Evolutionary conservation across 2,888 invertebrate species (phyloP), one percentile per base, ranked within the genome.

Genomic region (Oeneis ivallda): DNA sequence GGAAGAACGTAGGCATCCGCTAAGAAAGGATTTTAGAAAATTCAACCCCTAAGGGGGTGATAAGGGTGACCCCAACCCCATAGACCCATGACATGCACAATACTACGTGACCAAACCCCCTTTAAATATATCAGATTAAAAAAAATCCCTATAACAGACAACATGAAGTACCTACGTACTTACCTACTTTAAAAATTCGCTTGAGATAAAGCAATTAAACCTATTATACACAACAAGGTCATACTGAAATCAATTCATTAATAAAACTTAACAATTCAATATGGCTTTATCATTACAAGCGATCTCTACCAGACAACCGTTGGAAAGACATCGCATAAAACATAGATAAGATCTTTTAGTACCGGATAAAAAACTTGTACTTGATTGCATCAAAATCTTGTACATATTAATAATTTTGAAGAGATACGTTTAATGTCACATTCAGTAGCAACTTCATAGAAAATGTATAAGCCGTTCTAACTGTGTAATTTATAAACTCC

Each of bases 171-270:
- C 5, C 26, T 26, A 26, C 26, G 26, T 26, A 47, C 5, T 26
- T 26, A 5, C 3, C 26, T 26, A 50, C 26, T 50, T 50, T 26
- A 13, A 50, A 49, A 49, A 50, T 50, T 50, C 19, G 17, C 49
- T 19, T 50, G 26, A 11, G 17, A 50, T 11, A 17, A 13, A n/a
- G 41, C 1, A 1, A 2, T 9, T 43, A 43, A 43, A 10, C 8
- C 6, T 50, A 26, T 50, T 50, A 26, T 53, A 37, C 1, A 19
- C 13, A 37, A 53, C 56, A 56, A 56, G 56, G 56, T 41, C 39
- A 56, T 19, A 56, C 41, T 56, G 13, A 56, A 54, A 41, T 56
- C 17, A 41, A 56, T 41, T 19, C 56, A 56, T 56, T 56, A 56
- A 56, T 56, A 41, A 56, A 56, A 41, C 56, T 56, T 56, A 53